Conservation (phyloP, 64 coral and sea anemone genomes). For the Dendrophyllia cribrosa region DNA sequence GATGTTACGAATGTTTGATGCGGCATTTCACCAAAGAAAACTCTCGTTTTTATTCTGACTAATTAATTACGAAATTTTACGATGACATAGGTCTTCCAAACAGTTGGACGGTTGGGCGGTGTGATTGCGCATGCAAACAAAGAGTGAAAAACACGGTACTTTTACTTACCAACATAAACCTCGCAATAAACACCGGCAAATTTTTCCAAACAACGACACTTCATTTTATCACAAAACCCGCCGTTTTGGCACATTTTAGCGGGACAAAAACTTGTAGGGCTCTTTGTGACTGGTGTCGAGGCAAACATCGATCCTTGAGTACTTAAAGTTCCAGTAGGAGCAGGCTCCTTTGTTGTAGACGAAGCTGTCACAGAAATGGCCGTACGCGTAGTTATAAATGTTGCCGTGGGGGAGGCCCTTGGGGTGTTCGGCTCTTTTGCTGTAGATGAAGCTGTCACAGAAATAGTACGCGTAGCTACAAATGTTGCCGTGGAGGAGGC, state of each 20-base stretch:
- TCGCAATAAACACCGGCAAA: slow-evolving; percentile 28
- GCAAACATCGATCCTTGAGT: neutral
- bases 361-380: neutral
- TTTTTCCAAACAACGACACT: slow-evolving; percentile 1
- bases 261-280: neutral
- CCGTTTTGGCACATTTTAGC: slow-evolving; percentile 2
- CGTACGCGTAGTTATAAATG: neutral
- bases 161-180: slow-evolving; percentile 25
- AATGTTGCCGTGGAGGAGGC: neutral
- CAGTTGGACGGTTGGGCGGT: too few relatives aligned
- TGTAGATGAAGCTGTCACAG: too few relatives aligned
- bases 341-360: neutral
- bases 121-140: too few relatives aligned
- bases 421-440: neutral
- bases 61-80: too few relatives aligned
- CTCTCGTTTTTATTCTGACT: too few relatives aligned
- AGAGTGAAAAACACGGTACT: too few relatives aligned
- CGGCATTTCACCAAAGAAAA: too few relatives aligned
- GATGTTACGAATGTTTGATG: too few relatives aligned
- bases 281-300: neutral
- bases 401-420: neutral
- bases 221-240: neutral
- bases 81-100: too few relatives aligned
- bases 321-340: neutral
- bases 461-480: neutral